Base-by-base conservation (phyloP, 2,113 vertebrate genomes). In the Sinocyclocheilus maitianheensis region DNA sequence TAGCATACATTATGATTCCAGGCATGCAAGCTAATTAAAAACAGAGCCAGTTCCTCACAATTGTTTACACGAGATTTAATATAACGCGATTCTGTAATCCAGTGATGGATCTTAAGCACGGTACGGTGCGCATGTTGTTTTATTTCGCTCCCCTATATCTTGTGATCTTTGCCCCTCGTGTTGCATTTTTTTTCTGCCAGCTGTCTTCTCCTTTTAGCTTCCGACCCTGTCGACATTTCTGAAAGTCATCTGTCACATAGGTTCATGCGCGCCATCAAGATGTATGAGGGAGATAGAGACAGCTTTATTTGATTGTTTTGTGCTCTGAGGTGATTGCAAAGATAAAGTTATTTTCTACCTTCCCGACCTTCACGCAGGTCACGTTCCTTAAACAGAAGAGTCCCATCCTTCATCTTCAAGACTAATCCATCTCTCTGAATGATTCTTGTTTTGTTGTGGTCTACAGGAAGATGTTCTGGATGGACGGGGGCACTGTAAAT, bases 401-500 rank as follows among this genome's bases (percentile, higher is more conserved):
- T 8, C 40, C 13, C 58, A 63, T 84, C 26, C 24, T 51, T 77
- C 84, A 67, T 79, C 46, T 67, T 4, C 9, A 67, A 67, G 48
- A 53, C 16, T 11, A 18, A 30, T 75, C 58, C 26, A 22, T 78
- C 46, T 85, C 4, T 79, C 63, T 46, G 5, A 60, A 46, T 51
- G 62, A 71, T 22, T 58, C 2, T 63, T 71, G 69, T 63, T 55
- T 34, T 84, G 69, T 81, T 81, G 51, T 86, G 63, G 26, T 83
- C 9, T 37, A 88, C 91, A 97, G 96, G 48, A 97, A 96, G 85
- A 96, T 97, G 9, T 97, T 95, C 89, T 97, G 96, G 96, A 97
- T 94, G 0, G 96, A 97, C 89, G 96, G 96, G 7, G 96, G 96
- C 88, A 96, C 95, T 43, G 95, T 97, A 86, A 97, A 97, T 90